Evolutionary conservation across 2,888 invertebrate species (phyloP).

Genomic region (Cremastinae sp.): DNA sequence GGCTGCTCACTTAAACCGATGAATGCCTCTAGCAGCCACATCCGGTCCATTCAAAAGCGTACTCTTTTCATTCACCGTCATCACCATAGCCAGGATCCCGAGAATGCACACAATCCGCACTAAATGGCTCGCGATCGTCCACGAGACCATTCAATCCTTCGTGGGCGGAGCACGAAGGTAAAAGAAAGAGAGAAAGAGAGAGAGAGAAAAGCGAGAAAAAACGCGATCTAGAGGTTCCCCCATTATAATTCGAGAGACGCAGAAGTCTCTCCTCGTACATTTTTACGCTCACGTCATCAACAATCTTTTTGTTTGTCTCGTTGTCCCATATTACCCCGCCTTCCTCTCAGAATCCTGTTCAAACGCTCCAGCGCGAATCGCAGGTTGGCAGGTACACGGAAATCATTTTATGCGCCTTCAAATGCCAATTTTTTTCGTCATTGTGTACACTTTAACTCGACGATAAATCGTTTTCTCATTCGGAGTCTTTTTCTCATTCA

Average conservation of each 20-base stretch:
- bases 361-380: conserved; percentile 22
- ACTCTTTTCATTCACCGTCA: conserved; percentile 60
- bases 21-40: conserved; percentile 78
- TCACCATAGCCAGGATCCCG: conserved; percentile 33
- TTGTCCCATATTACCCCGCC: conserved; percentile 34
- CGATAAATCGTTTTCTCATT: conserved; percentile 76
- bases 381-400: conserved; percentile 57
- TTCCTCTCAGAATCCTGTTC: conserved; percentile 9
- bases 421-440: conserved; percentile 13
- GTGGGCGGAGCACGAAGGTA: conserved; percentile 73
- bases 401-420: not conserved
- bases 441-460: conserved; percentile 66
- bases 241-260: conserved; percentile 61
- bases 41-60: conserved; percentile 77
- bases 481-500: conserved; percentile 68
- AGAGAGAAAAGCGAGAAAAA: conserved; percentile 28
- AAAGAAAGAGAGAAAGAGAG: no score
- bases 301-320: conserved; percentile 19
- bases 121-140: conserved; percentile 56
- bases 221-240: conserved; percentile 52
- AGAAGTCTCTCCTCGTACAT: conserved; percentile 29
- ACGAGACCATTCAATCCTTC: conserved; percentile 68
- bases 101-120: not conserved
- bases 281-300: conserved; percentile 30
- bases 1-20: conserved; percentile 78